A percentile compares a stretch with the other conserved stretches of the same genome.
phyloP scores from a whole-genome alignment of 2,888 invertebrate genomes.

The Rambutsinella grinnellia region DNA sequence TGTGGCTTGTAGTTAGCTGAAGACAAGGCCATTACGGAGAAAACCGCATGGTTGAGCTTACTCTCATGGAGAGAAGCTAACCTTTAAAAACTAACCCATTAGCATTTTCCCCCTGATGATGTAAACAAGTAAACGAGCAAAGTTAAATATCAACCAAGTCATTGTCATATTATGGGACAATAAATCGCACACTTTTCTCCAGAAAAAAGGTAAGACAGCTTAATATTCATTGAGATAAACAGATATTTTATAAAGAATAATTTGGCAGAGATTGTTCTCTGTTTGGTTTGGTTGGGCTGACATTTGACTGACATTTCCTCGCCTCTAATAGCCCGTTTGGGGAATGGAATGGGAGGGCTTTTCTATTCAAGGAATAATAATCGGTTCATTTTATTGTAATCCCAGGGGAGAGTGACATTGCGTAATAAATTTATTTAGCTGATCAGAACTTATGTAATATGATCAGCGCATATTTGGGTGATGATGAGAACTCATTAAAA shows the following conservation, averaged over 20 bases:
- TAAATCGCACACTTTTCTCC: slow-evolving; percentile 45
- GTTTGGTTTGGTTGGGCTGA: slow-evolving; percentile 53
- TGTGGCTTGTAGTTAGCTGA: no score
- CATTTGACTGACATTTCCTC: slow-evolving; percentile 67
- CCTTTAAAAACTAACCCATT: slow-evolving; percentile 30
- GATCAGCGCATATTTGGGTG: no score
- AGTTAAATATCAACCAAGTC: slow-evolving; percentile 7
- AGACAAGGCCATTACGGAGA: no score
- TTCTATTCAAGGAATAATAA: neutral
- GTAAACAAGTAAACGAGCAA: slow-evolving; percentile 9
- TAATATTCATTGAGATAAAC: neutral
- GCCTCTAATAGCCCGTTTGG: slow-evolving; percentile 67
- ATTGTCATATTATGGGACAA: slow-evolving; percentile 5
- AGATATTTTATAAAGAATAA: neutral
- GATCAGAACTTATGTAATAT: no score
- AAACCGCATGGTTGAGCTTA: no score
- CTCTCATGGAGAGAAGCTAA: neutral
- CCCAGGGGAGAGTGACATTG: no score
- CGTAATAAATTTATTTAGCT: no score
- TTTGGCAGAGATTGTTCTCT: neutral
- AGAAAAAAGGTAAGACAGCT: slow-evolving; percentile 6
- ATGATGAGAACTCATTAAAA: no score
- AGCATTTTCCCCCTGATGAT: slow-evolving; percentile 29
- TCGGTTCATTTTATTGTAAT: neutral
- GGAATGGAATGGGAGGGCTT: slow-evolving; percentile 29